Conservation (phyloP, 2,797 vertebrate species). For the Lagorchestes hirsutus region DNA sequence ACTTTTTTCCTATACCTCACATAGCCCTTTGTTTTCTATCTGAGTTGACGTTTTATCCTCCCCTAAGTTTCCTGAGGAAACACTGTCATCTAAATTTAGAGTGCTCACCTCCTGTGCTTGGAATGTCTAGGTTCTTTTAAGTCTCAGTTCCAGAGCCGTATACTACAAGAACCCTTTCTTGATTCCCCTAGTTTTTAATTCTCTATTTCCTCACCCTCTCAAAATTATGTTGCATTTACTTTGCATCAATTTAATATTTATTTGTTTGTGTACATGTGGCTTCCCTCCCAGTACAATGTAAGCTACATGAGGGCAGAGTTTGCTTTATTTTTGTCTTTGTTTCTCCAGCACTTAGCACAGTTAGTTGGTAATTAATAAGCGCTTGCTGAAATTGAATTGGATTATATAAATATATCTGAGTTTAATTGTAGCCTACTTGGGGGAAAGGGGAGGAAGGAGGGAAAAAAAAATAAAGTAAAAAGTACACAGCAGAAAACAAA, state of each 20-base stretch:
- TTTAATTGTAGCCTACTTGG: no score
- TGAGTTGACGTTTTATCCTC: not conserved
- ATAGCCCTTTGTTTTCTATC: not conserved
- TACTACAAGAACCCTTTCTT: not conserved
- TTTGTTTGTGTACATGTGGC: not conserved
- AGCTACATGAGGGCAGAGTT: not conserved
- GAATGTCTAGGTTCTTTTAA: not conserved
- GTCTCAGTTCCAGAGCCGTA: not conserved
- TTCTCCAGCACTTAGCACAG: not conserved
- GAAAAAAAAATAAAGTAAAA: no score
- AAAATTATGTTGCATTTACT: not conserved
- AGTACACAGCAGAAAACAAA: no score
- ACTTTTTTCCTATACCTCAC: not conserved
- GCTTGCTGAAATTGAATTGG: not conserved
- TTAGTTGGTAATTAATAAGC: not conserved
- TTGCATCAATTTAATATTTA: not conserved
- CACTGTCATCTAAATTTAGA: not conserved
- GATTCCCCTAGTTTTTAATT: not conserved
- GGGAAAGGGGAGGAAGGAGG: no score
- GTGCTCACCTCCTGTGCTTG: not conserved
- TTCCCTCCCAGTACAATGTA: not conserved
- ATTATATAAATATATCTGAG: not conserved
- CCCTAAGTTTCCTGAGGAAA: not conserved
- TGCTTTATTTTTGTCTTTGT: not conserved
- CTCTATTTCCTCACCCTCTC: not conserved